Evolutionary conservation across 2,797 vertebrate species (phyloP).

Genomic region (Danio kyathit): DNA sequence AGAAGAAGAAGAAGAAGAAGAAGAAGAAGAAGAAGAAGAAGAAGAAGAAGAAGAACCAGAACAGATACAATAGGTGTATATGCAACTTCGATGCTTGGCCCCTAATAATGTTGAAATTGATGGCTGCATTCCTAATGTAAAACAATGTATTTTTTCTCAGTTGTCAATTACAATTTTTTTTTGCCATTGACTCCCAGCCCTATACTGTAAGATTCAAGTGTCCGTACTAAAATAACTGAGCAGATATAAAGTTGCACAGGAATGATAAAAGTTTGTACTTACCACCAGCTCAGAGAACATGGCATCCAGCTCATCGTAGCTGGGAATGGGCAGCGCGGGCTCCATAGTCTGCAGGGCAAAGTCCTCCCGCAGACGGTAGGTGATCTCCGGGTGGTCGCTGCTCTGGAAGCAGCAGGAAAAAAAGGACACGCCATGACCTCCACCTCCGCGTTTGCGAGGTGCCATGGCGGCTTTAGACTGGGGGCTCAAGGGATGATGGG

Average conservation of each 20-base stretch:
- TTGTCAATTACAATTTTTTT: too few relatives aligned
- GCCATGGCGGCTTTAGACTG: conserved; percentile 83
- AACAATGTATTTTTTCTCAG: too few relatives aligned
- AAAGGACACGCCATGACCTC: conserved; percentile 85
- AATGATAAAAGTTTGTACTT: conserved; percentile 65
- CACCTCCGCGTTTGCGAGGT: conserved; percentile 88
- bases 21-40: too few relatives aligned
- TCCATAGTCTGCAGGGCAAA: conserved; percentile 96
- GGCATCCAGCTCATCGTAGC: conserved; percentile 90
- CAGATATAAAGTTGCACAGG: not conserved
- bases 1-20: too few relatives aligned
- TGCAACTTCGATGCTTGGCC: too few relatives aligned
- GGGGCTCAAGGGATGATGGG: conserved; percentile 60
- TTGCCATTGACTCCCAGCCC: too few relatives aligned
- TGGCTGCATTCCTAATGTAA: too few relatives aligned
- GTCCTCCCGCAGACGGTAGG: conserved; percentile 92
- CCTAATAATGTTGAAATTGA: too few relatives aligned
- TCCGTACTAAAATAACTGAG: not conserved
- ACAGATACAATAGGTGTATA: too few relatives aligned
- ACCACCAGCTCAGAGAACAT: conserved; percentile 98
- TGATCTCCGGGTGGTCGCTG: conserved; percentile 97
- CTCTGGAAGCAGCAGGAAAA: conserved; percentile 97
- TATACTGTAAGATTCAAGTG: not conserved
- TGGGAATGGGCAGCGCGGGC: conserved; percentile 91
- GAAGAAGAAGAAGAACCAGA: too few relatives aligned